phyloP scores from a whole-genome alignment of 2,113 vertebrate genomes.

The Erinaceus europaeus region DNA sequence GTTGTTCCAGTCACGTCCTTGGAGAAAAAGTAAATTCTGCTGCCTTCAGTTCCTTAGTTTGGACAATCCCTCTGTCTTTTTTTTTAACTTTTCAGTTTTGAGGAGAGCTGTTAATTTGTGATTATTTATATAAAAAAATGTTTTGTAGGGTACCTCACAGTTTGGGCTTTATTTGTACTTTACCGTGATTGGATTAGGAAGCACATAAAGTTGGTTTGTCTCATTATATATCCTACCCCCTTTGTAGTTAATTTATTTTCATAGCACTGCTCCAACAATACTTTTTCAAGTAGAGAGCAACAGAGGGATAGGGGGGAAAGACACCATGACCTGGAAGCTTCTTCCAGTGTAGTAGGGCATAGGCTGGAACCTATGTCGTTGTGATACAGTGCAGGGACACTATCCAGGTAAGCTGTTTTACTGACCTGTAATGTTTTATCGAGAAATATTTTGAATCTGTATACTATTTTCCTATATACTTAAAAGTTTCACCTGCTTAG shows the following conservation, averaged over 20 bases:
- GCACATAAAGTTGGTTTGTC: not conserved
- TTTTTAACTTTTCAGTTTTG: constrained; percentile 6
- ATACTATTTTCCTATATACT: not conserved
- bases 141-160: not conserved
- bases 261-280: too few relatives aligned
- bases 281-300: too few relatives aligned
- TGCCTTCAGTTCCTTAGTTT: not conserved
- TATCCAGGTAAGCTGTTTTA: too few relatives aligned
- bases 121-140: too few relatives aligned
- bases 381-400: too few relatives aligned
- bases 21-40: not conserved
- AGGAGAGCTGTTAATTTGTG: not conserved
- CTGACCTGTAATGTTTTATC: too few relatives aligned
- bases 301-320: too few relatives aligned
- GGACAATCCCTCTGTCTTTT: not conserved
- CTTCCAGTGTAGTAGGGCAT: too few relatives aligned
- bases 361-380: too few relatives aligned
- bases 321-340: too few relatives aligned
- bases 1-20: not conserved
- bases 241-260: not conserved
- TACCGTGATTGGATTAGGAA: not conserved
- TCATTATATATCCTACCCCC: not conserved
- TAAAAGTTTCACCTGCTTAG: not conserved
- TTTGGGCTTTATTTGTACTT: not conserved
- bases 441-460: constrained; percentile 14